Evolutionary conservation across 2,797 vertebrate species (phyloP).

Genomic region (Micrastur ruficollis): DNA sequence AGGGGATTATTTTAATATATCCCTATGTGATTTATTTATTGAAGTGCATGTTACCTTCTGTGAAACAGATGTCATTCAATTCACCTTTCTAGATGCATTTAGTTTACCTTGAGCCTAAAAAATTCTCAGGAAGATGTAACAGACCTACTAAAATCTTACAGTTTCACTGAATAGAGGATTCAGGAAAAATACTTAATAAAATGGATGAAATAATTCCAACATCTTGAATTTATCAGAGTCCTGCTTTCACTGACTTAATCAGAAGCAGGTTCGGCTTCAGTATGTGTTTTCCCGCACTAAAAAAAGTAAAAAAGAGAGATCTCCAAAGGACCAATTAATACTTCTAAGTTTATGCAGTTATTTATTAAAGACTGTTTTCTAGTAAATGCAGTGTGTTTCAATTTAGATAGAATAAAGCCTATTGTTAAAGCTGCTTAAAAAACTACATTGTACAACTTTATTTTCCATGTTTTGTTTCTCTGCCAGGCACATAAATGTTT

Average conservation of each 20-base stretch:
- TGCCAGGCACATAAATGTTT: not conserved
- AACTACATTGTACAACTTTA: not conserved
- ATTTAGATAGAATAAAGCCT: not conserved
- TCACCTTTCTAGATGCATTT: not conserved
- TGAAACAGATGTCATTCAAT: not conserved
- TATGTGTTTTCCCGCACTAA: not conserved
- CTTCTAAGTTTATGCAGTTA: not conserved
- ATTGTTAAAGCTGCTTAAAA: not conserved
- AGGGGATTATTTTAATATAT: constrained; percentile 12
- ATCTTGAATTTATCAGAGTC: constrained; percentile 63
- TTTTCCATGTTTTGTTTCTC: not conserved
- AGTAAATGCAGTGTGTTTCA: not conserved
- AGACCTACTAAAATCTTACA: not conserved
- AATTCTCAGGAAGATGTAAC: not conserved
- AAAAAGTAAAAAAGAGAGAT: not conserved
- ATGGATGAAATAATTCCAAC: constrained; percentile 47
- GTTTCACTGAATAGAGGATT: constrained; percentile 2
- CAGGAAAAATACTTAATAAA: constrained; percentile 28
- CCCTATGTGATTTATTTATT: not conserved
- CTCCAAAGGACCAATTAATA: constrained; percentile 39
- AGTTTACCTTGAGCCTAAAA: not conserved
- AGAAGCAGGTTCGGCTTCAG: constrained; percentile 40
- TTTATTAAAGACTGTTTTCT: not conserved
- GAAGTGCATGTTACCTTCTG: not conserved
- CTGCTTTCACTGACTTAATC: constrained; percentile 54